Evolutionary conservation across 1,140 invertebrate genomes (phyloP).

Genomic region (Leucophenga varia): DNA sequence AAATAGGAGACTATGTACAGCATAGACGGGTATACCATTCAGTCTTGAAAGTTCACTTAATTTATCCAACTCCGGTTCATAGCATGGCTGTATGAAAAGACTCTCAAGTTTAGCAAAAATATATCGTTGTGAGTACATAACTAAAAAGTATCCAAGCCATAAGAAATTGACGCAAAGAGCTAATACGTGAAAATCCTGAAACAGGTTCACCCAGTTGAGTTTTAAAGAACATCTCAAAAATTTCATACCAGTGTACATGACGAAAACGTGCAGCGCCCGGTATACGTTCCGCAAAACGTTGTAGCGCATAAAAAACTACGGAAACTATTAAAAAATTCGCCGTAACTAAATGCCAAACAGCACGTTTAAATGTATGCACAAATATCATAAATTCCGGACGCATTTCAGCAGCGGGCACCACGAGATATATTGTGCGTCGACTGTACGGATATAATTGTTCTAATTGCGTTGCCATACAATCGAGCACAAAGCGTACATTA

Average conservation of each 20-base stretch:
- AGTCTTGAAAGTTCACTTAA: constrained; percentile 20
- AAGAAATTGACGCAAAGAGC: constrained; percentile 37
- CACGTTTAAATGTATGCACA: constrained; percentile 28
- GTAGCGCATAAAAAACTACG: constrained; percentile 25
- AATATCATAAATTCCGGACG: constrained; percentile 42
- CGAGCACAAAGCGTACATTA: constrained; percentile 38
- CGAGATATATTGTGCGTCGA: constrained; percentile 25
- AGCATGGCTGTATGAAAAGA: constrained; percentile 38
- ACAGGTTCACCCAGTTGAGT: constrained; percentile 42
- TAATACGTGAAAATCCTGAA: constrained; percentile 20
- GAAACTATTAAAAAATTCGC: constrained; percentile 30
- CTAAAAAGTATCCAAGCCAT: constrained; percentile 46
- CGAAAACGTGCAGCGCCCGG: constrained; percentile 6
- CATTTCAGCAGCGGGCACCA: constrained; percentile 39
- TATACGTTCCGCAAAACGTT: constrained; percentile 16
- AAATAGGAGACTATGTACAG: constrained; percentile 28
- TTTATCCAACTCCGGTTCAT: constrained; percentile 30
- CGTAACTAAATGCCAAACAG: constrained; percentile 32
- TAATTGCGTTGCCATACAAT: constrained; percentile 29
- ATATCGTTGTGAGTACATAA: constrained; percentile 42
- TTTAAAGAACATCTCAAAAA: constrained; percentile 36
- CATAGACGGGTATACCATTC: constrained; percentile 31
- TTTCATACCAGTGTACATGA: constrained; percentile 30
- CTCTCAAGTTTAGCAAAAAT: constrained; percentile 49
- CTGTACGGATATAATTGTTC: constrained; percentile 40